A percentile compares a stretch with the other conserved stretches of the same genome.
Conservation (phyloP, 2,113 vertebrate genomes). For the Lipophrys pholis region DNA sequence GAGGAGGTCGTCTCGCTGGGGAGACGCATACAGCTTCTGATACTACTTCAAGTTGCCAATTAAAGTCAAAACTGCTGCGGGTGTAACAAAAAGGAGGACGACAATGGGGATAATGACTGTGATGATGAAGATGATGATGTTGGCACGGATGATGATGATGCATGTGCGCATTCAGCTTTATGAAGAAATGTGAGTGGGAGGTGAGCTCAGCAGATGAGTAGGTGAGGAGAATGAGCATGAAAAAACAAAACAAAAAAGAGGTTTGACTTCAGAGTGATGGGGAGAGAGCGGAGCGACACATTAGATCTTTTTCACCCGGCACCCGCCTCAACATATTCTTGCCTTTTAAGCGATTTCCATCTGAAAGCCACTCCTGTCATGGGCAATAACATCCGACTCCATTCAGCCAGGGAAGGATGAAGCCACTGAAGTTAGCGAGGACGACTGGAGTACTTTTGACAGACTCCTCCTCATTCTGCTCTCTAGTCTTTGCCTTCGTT, state of each 20-base stretch:
- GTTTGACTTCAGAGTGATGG: constrained; percentile 58
- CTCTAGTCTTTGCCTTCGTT: constrained; percentile 41
- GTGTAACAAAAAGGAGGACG: constrained; percentile 57
- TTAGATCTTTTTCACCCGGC: constrained; percentile 59
- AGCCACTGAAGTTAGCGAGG: constrained; percentile 46
- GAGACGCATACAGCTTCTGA: constrained; percentile 61
- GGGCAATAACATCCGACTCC: constrained; percentile 61
- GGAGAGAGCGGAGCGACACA: constrained; percentile 45
- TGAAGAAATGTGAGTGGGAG: constrained; percentile 55
- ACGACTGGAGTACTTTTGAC: constrained; percentile 49
- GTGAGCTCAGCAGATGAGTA: constrained; percentile 32
- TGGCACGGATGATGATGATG: constrained; percentile 25
- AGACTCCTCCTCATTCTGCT: constrained; percentile 52
- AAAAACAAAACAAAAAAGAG: constrained; percentile 46
- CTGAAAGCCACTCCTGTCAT: constrained; percentile 67
- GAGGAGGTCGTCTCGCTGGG: constrained; percentile 54
- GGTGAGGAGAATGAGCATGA: constrained; percentile 43
- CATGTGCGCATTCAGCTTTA: constrained; percentile 24
- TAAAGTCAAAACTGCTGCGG: constrained; percentile 67
- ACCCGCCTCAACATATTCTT: constrained; percentile 57
- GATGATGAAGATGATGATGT: constrained; percentile 42
- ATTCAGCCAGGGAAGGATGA: constrained; percentile 50
- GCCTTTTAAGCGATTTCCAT: constrained; percentile 71
- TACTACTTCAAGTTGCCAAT: constrained; percentile 69
- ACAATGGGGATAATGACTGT: constrained; percentile 44